Evolutionary conservation across 2,888 invertebrate species (phyloP), one percentile per base, ranked within the genome.

Genomic region (Zelleria hepariella): DNA sequence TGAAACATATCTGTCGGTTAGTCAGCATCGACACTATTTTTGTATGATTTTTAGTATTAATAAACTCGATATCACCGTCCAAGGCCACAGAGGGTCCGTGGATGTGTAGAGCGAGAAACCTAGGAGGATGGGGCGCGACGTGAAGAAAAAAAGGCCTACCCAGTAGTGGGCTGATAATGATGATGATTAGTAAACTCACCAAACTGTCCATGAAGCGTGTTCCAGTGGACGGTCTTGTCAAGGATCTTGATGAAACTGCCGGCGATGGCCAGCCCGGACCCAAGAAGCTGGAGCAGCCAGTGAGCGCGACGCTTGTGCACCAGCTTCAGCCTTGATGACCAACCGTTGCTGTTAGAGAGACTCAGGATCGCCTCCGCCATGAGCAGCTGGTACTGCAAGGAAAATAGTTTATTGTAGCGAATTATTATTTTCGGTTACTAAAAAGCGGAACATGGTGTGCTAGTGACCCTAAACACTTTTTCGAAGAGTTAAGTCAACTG

Each of bases 291-390:
- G 20, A 86, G 64, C 6, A 82, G 66, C 68, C 78, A 80, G 62
- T 87, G 86, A 0, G 75, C 74, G 7, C 81, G 74, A 26, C 73
- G 73, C 60, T 78, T 81, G 65, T 86, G 76, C 1, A 74, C 68
- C 20, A 85, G 61, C 55, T 67, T 75, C n/a, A 86, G 67, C 6
- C 71, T 68, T 1, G 70, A 62, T 5, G 82, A 73, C 85, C 86
- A 86, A 15, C 82, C 75, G 62, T 80, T 82, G 60, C 76, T 65
- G 2, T 80, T 73, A 0, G 78, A 76, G 8, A 85, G 64, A 49
- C 75, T 68, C 0, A 86, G 68, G 54, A 83, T 80, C 8, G 82
- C 80, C 68, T 84, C 67, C 0, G 80, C 76, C 85, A 86, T 87
- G 7, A 86, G 68, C 3, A 86, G 66, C 63, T 86, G 83, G 60